Evolutionary conservation across 2,888 invertebrate genomes (phyloP).

Genomic region (Mythimna ferrago): DNA sequence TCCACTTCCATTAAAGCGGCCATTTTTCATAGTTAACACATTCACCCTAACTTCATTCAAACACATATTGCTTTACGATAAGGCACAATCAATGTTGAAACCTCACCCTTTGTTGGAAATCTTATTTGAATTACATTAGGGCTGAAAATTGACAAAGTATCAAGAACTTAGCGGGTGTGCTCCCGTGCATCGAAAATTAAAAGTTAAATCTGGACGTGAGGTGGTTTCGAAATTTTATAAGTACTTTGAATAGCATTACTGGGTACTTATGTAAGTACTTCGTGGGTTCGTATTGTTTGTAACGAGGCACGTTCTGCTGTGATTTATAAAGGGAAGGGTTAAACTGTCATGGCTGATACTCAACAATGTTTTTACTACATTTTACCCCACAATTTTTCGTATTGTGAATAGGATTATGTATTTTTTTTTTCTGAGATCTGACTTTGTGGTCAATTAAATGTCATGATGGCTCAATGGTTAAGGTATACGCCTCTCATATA

Average conservation of each 20-base stretch:
- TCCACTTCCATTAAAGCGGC: conserved; percentile 60
- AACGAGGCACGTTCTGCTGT: conserved; percentile 16
- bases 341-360: neutral
- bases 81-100: conserved; percentile 55
- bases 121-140: conserved; percentile 63
- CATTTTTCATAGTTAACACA: conserved; percentile 71
- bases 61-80: conserved; percentile 64
- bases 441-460: neutral
- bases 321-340: conserved; percentile 19
- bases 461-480: no score
- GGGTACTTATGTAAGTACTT: conserved; percentile 27
- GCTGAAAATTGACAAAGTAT: conserved; percentile 59
- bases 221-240: conserved; percentile 40
- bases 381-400: neutral
- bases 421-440: neutral
- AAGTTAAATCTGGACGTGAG: conserved; percentile 52
- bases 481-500: no score
- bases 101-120: conserved; percentile 59
- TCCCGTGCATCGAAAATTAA: conserved; percentile 50
- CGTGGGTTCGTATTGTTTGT: conserved; percentile 14
- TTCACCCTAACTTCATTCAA: conserved; percentile 63
- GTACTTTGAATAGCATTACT: conserved; percentile 46
- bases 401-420: no score
- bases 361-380: neutral
- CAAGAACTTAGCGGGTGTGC: conserved; percentile 44